A percentile compares a stretch with the other conserved stretches of the same genome.
phyloP scores from a whole-genome alignment of 2,888 invertebrate species.

The Pristionchus japonicus region DNA sequence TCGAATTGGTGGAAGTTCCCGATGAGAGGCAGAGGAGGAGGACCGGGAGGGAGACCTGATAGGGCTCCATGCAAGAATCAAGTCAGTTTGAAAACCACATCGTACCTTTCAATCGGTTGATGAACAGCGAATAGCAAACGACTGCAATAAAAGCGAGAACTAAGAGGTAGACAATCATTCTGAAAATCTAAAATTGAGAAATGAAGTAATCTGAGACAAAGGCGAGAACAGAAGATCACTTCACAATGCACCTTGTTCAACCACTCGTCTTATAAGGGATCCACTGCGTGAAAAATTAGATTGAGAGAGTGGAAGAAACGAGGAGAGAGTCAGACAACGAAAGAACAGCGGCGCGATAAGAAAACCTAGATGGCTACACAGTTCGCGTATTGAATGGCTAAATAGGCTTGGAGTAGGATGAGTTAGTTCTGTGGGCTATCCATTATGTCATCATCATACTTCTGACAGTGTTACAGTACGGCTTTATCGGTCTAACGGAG shows the following conservation, averaged over 20 bases:
- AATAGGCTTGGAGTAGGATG: too few species aligned
- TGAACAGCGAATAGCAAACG: background rate
- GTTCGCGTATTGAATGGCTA: too few species aligned
- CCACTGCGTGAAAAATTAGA: too few species aligned
- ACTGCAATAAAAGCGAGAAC: background rate
- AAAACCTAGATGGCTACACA: background rate
- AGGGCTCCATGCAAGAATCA: background rate
- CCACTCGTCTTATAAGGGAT: too few species aligned
- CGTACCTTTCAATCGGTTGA: background rate
- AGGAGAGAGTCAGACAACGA: background rate
- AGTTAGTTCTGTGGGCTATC: too few species aligned
- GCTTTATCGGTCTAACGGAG: too few species aligned
- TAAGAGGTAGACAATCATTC: background rate
- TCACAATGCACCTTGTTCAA: too few species aligned
- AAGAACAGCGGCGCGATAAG: background rate
- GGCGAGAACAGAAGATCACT: too few species aligned
- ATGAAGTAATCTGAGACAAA: too few species aligned
- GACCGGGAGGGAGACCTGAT: slow-evolving; percentile 40
- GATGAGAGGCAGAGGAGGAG: slow-evolving; percentile 26
- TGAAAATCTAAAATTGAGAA: background rate
- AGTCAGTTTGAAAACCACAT: background rate
- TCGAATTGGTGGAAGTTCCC: slow-evolving; percentile 21
- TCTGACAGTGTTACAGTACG: too few species aligned
- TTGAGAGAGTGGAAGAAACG: too few species aligned
- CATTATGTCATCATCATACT: too few species aligned